phyloP scores from a whole-genome alignment of 2,113 vertebrate genomes.

The Dolichallabes microphthalmus region DNA sequence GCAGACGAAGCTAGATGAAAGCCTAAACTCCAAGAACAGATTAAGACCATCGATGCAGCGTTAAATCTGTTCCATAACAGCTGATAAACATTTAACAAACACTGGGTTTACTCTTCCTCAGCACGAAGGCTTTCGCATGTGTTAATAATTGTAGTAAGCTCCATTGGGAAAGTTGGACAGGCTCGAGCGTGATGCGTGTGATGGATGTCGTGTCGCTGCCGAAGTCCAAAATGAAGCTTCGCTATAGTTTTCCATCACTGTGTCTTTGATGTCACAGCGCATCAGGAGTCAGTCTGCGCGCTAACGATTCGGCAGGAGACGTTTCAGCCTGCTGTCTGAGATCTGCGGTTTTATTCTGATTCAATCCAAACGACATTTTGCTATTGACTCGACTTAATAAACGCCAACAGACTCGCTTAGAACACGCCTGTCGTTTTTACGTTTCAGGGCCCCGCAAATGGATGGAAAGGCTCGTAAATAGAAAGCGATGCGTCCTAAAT shows the following conservation, averaged over 20 bases:
- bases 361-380: slow-evolving; percentile 66
- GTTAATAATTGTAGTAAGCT: slow-evolving; percentile 55
- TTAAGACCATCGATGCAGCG: slow-evolving; percentile 15
- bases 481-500: slow-evolving; percentile 48
- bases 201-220: slow-evolving; percentile 67
- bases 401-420: slow-evolving; percentile 61
- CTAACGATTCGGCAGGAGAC: slow-evolving; percentile 64
- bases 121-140: slow-evolving; percentile 15
- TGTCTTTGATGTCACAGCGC: slow-evolving; percentile 57
- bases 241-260: slow-evolving; percentile 62
- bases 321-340: slow-evolving; percentile 63
- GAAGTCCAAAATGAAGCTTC: slow-evolving; percentile 62
- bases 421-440: slow-evolving; percentile 50
- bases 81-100: slow-evolving; percentile 23
- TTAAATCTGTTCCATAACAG: slow-evolving; percentile 21
- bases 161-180: slow-evolving; percentile 60
- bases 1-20: slow-evolving; percentile 6
- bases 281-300: slow-evolving; percentile 60
- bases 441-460: slow-evolving; percentile 27
- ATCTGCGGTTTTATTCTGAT: slow-evolving; percentile 59
- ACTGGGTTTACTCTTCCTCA: slow-evolving; percentile 11
- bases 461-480: slow-evolving; percentile 34
- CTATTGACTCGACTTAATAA: slow-evolving; percentile 66
- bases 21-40: neutral
- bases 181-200: slow-evolving; percentile 63